These are phyloP conservation scores for Corapipo altera DNA, from an alignment of 2,113 vertebrate species.

Conservation along the genomic window DNA sequence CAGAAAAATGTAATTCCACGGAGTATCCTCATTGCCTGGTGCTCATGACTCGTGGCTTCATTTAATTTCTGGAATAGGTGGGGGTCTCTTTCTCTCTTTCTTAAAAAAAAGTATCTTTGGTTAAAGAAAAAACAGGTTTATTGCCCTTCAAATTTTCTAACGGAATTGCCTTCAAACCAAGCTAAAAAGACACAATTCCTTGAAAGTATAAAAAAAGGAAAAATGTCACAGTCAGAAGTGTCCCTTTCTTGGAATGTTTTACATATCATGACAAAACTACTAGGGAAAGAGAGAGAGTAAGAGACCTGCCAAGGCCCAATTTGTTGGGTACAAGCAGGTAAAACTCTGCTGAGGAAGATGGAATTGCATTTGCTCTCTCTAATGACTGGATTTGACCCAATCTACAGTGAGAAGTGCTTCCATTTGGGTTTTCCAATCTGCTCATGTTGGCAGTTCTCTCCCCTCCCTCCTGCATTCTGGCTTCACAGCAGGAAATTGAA, in stretches of 20 bases:
- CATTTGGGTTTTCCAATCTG: neutral
- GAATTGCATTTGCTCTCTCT: neutral
- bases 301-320: neutral
- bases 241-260: neutral
- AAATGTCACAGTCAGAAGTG: neutral
- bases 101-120: slow-evolving; percentile 62
- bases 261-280: neutral
- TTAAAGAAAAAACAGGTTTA: slow-evolving; percentile 38
- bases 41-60: neutral
- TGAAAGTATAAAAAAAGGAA: neutral
- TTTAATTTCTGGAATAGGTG: neutral
- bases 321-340: neutral
- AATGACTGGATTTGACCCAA: neutral
- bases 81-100: slow-evolving; percentile 4
- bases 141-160: slow-evolving; percentile 41
- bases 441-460: neutral
- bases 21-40: slow-evolving; percentile 15
- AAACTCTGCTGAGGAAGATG: neutral
- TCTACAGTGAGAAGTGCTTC: neutral
- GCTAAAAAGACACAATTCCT: neutral
- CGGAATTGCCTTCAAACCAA: slow-evolving; percentile 29
- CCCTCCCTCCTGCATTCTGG: neutral
- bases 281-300: neutral
- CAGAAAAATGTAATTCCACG: neutral
- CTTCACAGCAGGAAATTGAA: neutral